Base-by-base conservation (phyloP, 2,797 vertebrate genomes). In the Pyrocephalus nanus region DNA sequence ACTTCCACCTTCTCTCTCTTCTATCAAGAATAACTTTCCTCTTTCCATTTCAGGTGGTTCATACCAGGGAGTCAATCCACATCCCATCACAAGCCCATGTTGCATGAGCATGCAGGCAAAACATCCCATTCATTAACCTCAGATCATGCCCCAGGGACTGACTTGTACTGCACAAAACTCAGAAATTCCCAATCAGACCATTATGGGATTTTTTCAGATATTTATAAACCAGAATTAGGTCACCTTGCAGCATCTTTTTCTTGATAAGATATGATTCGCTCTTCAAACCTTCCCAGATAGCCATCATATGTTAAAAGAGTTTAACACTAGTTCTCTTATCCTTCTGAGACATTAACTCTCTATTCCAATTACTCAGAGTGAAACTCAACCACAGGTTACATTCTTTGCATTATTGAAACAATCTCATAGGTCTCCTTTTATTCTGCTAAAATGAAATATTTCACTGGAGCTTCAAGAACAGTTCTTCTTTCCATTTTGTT, bases 21-120 rank as follows among this genome's bases (percentile, higher is more conserved):
- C 7, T 10, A 53, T 19, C 29, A 45, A 83, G 38, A 73, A 25
- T 22, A 77, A 6, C 15, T 45, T 58, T 75, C 25, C 32, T 27
- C 45, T 48, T 66, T 66, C 15, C 16, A 22, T 55, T 83, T 83
- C 18, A n/a, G 7, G 12, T 48, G 12, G 22, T 32, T 53, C 25
- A n/a, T 34, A 29, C 9, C 7, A 72, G 20, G 20, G 9, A 75
- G 17, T 45, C 30, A 60, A 38, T 7, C 12, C 12, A 20, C 12
- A 26, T 21, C 16, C 16, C 1, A 0, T 30, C 42, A 11, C 23
- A 42, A 40, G 40, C 12, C 26, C 2, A 2, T 42, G 36, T 4
- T 69, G 8, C 3, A 1, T 32, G 9, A 26, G 5, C 23, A 4
- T 29, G 9, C 13, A 27, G 30, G 30, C 10, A 15, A 72, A 86